phyloP scores from a whole-genome alignment of 2,113 vertebrate genomes.

The Mastomys coucha region DNA sequence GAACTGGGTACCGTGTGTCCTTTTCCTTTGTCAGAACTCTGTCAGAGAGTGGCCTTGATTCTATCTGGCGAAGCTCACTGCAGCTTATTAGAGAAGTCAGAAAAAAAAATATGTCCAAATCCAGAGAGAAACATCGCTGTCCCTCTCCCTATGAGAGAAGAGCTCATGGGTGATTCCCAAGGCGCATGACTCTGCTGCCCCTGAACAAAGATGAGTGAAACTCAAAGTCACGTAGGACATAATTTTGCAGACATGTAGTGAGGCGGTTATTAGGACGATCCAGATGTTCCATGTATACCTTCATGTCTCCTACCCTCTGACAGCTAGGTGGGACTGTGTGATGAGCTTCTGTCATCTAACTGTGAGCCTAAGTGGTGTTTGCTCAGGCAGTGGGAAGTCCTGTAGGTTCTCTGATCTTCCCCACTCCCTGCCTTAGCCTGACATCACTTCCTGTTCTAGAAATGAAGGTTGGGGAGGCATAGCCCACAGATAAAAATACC shows the following conservation, averaged over 20 bases:
- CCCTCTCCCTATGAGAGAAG: neutral
- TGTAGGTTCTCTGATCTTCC: neutral
- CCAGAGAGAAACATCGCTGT: neutral
- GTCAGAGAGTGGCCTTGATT: neutral
- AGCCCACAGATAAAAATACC: neutral
- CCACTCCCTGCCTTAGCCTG: neutral
- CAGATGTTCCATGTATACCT: neutral
- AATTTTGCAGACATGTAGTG: neutral
- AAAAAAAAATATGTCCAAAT: slow-evolving; percentile 17
- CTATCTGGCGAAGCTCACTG: neutral
- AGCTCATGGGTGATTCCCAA: neutral
- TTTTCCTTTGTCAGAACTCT: neutral
- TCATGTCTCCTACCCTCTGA: neutral
- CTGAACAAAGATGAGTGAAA: neutral
- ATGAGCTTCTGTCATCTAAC: neutral
- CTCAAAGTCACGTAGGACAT: neutral
- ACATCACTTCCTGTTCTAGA: neutral
- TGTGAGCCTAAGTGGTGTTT: neutral
- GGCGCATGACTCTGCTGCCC: neutral
- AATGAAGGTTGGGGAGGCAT: neutral
- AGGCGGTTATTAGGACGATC: neutral
- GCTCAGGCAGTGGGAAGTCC: neutral
- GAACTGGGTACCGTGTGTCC: neutral
- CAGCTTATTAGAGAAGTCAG: neutral
- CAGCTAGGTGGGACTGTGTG: too few species aligned